Evolutionary conservation across 2,113 vertebrate genomes (phyloP), one percentile per base, ranked within the genome.

Genomic region (Galemys pyrenaicus): DNA sequence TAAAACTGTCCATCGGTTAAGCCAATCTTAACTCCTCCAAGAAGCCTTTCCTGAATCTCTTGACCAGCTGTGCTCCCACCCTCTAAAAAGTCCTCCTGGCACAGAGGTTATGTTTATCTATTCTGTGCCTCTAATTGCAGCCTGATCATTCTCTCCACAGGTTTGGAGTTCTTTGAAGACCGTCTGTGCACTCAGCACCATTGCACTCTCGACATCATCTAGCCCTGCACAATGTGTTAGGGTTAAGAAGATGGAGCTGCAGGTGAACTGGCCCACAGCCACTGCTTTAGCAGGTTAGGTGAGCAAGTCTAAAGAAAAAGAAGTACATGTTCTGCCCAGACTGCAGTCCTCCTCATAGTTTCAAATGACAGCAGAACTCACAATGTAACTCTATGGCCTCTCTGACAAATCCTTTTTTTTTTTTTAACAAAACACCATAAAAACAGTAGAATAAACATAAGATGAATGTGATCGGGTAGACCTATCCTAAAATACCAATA

Each of bases 401-500:
- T 37, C 60, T 28, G 71, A 46, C n/a, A 49, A 39, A 60, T 79
- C 49, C 77, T 84, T 85, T 83, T 79, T 92, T 80, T n/a, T n/a
- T n/a, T n/a, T n/a, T n/a, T n/a, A n/a, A 17, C 1, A 71, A 85
- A 67, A 90, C 46, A 83, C 22, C 58, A 64, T 24, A 89, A 94
- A 87, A 22, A 87, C 24, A 54, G 17, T 6, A 56, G 32, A 58
- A 46, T 54, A 92, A 70, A 39, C 35, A 49, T 46, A 56, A 49
- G 17, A 75, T 28, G 41, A 56, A 75, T 49, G 49, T 41, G 30
- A 83, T 56, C 58, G 67, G n/a, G 44, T 9, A 90, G 49, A 15
- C 39, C 39, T 88, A 70, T 37, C 70, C 74, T 91, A 79, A 87
- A 95, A 88, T 46, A 35, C 28, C 39, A 84, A 56, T 49, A 82